phyloP scores from a whole-genome alignment of 2,797 vertebrate genomes.

The Darevskia nairensis region DNA sequence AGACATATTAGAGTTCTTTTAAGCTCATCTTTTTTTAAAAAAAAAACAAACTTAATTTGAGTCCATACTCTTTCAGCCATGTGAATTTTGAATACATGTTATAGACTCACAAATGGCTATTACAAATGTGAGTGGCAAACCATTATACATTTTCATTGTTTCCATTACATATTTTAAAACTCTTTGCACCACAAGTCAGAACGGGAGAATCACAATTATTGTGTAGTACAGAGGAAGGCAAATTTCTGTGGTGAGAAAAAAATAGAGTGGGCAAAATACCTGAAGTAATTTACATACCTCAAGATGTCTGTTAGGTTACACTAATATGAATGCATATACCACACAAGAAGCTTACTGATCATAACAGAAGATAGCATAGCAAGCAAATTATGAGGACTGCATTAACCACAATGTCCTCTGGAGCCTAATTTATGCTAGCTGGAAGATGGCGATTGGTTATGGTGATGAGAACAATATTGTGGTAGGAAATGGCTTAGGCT shows the following conservation, averaged over 20 bases:
- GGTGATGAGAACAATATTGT: background rate
- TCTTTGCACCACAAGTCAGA: background rate
- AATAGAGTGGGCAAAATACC: background rate
- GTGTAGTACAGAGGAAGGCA: background rate
- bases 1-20: constrained; percentile 61
- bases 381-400: background rate
- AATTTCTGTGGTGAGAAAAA: background rate
- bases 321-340: background rate
- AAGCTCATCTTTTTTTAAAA: constrained; percentile 57
- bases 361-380: background rate
- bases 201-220: background rate
- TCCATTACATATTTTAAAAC: background rate
- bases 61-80: constrained; percentile 46
- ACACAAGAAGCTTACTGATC: background rate
- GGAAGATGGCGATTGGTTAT: background rate
- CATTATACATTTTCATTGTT: constrained; percentile 31
- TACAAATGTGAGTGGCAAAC: constrained; percentile 25
- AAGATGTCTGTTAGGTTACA: background rate
- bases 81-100: constrained; percentile 58
- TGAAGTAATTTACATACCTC: background rate
- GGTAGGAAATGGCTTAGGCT: no score
- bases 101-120: constrained; percentile 40
- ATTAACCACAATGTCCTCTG: background rate
- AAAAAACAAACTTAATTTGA: constrained; percentile 45
- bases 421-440: background rate